Evolutionary conservation across 2,888 invertebrate genomes (phyloP), one percentile per base, ranked within the genome.

Genomic region (Onchidella celtica): DNA sequence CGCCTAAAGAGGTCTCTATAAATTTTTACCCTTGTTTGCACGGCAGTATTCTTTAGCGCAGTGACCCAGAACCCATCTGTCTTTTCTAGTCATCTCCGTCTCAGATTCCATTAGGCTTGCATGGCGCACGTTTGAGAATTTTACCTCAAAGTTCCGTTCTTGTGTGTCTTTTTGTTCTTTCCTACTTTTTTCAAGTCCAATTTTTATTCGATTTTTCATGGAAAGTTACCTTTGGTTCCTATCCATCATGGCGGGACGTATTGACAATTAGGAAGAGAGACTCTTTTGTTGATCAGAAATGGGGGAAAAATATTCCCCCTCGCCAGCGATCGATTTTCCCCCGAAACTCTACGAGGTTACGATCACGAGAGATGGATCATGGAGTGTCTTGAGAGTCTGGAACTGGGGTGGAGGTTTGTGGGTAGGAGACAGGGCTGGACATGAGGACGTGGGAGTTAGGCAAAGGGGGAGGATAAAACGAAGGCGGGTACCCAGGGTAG

Each of bases 191-290:
- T n/a, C n/a, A n/a, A n/a, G n/a, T n/a, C n/a, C n/a, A n/a, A n/a
- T n/a, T n/a, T n/a, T n/a, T n/a, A n/a, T n/a, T n/a, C n/a, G n/a
- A n/a, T n/a, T n/a, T n/a, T n/a, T n/a, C n/a, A n/a, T n/a, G n/a
- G n/a, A n/a, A n/a, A n/a, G n/a, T n/a, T n/a, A n/a, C 24, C 73
- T 34, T 57, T 59, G 40, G 29, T 61, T n/a, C 27, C 21, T 66
- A 66, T 66, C 32, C 66, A 66, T 66, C 32, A 66, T 66, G 66
- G 14, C 32, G 66, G 66, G 6, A 34, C 34, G 66, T 66, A 17
- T 66, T 3, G 66, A 32, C 66, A 66, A 66, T 66, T 66, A 66
- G 66, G 66, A 66, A 21, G 32, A n/a, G n/a, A 47, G 47, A 9
- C 9, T 11, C 34, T 66, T 66, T 32, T 66, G 29, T 66, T 29